Conservation (phyloP, 2,797 vertebrate genomes). For the Linurgus olivaceus region DNA sequence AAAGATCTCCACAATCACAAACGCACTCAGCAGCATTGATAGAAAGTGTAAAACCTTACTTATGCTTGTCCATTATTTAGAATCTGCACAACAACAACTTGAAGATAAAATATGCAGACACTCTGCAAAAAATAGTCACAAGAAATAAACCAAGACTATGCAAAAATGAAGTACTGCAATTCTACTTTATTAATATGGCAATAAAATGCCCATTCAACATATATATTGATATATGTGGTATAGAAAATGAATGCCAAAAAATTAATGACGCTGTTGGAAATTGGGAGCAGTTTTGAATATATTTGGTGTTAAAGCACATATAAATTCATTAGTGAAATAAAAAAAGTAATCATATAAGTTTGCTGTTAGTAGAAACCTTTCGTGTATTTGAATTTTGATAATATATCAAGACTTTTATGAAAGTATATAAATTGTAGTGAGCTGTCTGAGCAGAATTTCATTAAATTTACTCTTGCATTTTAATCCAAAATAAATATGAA, state of each 20-base stretch:
- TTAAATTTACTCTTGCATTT: constrained; percentile 46
- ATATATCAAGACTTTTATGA: constrained; percentile 39
- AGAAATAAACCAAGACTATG: neutral
- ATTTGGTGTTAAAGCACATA: constrained; percentile 24
- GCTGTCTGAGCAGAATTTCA: constrained; percentile 34
- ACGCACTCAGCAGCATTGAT: neutral
- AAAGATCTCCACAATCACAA: neutral
- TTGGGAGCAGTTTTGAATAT: neutral
- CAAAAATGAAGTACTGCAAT: neutral
- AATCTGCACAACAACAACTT: neutral
- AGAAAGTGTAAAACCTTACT: neutral
- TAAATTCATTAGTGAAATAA: neutral
- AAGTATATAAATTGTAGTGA: neutral
- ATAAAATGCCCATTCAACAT: neutral
- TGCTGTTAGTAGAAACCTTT: constrained; percentile 7
- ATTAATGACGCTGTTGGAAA: neutral
- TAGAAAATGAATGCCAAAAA: neutral
- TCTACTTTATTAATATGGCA: neutral
- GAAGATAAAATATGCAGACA: neutral
- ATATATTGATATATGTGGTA: neutral
- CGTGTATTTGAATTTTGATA: constrained; percentile 38
- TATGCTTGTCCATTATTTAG: neutral
- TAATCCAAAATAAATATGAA: constrained; percentile 73
- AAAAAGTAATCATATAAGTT: neutral
- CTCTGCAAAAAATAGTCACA: neutral